Evolutionary conservation across 2,113 vertebrate species (phyloP), one percentile per base, ranked within the genome.

Genomic region (Elgaria multicarinata): DNA sequence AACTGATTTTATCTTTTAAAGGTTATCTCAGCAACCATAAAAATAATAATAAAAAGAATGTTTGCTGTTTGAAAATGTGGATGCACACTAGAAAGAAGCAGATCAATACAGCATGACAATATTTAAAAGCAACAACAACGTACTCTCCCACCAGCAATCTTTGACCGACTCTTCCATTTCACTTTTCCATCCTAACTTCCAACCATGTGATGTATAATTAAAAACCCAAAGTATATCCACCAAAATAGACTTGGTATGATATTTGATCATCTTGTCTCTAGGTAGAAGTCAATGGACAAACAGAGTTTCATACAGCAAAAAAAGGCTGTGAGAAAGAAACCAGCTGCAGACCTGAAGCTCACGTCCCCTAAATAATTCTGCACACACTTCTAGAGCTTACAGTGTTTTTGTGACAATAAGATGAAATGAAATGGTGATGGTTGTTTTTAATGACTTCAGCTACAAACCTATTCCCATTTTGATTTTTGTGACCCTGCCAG

Each of bases 261-360:
- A 71, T n/a, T 71, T 2, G 36, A 71, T 71, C 33, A 13, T 36
- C 33, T 71, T 66, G 22, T 4, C 64, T 66, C 64, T 26, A 26
- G 20, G 24, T 66, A 18, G 10, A 14, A 36, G 31, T 72, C 14
- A 72, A 36, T 18, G 71, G 71, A 72, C 13, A 4, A 72, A 72
- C n/a, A 72, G 5, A 72, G n/a, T 71, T 71, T 71, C 55, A 58
- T 58, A 58, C 55, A 58, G 55, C n/a, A 4, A 82, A 39, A 82
- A 62, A 28, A 78, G 3, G 24, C 22, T n/a, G 33, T 20, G 31
- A 50, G 69, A n/a, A 55, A 1, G 58, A 78, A 76, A 71, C 76
- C 0, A 1, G 22, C 50, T 26, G 46, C 66, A 89, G 69, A 89
- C 71, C 0, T 0, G 0, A n/a, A 88, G 66, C 42, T 42, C 50